These are phyloP conservation scores for Tapera naevia DNA, from an alignment of 2,797 vertebrate genomes.

Conservation along the genomic window DNA sequence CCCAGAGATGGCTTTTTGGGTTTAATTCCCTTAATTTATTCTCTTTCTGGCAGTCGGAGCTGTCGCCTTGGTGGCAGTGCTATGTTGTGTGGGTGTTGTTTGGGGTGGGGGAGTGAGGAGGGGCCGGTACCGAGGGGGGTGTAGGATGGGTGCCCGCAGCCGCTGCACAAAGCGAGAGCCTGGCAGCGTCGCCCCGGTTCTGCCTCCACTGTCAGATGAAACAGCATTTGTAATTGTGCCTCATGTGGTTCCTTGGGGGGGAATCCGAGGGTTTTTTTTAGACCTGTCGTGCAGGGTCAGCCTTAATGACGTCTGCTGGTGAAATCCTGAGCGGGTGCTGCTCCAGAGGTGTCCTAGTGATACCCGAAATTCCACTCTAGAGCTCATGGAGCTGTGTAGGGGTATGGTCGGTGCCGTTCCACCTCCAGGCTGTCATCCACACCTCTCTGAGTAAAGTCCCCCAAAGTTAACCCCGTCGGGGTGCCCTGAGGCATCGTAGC, in stretches of 20 bases:
- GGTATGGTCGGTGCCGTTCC: not conserved
- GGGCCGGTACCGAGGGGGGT: too few relatives aligned
- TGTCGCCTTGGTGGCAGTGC: too few relatives aligned
- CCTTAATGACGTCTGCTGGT: fast-evolving
- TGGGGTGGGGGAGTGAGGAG: too few relatives aligned
- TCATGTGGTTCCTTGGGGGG: not conserved
- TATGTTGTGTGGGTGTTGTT: too few relatives aligned
- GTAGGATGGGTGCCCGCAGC: not conserved
- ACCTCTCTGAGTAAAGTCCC: too few relatives aligned
- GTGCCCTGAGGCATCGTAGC: too few relatives aligned
- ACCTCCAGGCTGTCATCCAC: too few relatives aligned
- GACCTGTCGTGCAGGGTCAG: not conserved
- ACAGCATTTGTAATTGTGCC: not conserved
- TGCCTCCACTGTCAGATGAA: not conserved
- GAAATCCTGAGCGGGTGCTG: not conserved
- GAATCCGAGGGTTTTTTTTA: not conserved
- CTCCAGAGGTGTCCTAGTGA: not conserved
- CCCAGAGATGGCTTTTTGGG: not conserved
- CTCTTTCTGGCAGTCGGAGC: not conserved
- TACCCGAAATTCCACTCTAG: too few relatives aligned
- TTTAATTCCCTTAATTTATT: not conserved
- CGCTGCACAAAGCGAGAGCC: too few relatives aligned
- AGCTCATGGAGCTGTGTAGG: not conserved
- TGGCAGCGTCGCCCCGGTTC: not conserved
- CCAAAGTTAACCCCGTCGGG: too few relatives aligned